A percentile compares a stretch with the other conserved stretches of the same genome.
phyloP scores from a whole-genome alignment of 2,797 vertebrate genomes.

The Rhynchotus rufescens region DNA sequence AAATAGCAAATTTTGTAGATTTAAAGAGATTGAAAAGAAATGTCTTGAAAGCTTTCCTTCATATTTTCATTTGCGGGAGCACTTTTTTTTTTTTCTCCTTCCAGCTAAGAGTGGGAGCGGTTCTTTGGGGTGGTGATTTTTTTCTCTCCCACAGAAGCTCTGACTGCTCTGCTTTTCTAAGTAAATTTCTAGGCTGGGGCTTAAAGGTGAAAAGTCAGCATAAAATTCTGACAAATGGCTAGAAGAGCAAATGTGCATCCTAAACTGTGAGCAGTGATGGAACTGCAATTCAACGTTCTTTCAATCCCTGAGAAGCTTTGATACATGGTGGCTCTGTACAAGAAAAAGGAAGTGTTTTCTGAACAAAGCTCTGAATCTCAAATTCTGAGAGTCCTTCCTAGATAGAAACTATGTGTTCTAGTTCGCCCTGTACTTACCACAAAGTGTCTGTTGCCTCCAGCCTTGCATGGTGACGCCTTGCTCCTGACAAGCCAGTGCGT shows the following conservation, averaged over 20 bases:
- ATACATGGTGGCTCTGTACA: background rate
- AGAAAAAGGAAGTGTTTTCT: too few relatives aligned
- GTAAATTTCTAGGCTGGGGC: background rate
- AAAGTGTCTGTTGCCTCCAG: constrained; percentile 50
- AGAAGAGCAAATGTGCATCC: background rate
- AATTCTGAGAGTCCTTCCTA: background rate
- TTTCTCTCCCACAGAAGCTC: background rate
- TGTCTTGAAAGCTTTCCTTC: background rate
- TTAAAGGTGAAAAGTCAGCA: background rate
- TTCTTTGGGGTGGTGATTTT: too few relatives aligned
- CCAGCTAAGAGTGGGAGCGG: background rate
- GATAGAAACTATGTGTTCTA: background rate
- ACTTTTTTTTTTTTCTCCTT: background rate
- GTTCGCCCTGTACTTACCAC: constrained; percentile 66
- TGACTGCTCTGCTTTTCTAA: background rate
- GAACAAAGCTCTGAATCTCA: background rate
- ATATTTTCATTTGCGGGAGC: background rate
- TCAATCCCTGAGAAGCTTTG: background rate
- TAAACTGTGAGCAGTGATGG: background rate
- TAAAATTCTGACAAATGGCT: background rate
- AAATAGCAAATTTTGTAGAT: background rate
- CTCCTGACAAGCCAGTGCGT: constrained; percentile 64
- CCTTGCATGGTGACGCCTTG: constrained; percentile 31
- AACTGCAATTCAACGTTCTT: background rate
- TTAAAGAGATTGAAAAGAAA: background rate